These are phyloP conservation scores for Sturnira hondurensis DNA, from an alignment of 2,113 vertebrate species.

Conservation along the genomic window DNA sequence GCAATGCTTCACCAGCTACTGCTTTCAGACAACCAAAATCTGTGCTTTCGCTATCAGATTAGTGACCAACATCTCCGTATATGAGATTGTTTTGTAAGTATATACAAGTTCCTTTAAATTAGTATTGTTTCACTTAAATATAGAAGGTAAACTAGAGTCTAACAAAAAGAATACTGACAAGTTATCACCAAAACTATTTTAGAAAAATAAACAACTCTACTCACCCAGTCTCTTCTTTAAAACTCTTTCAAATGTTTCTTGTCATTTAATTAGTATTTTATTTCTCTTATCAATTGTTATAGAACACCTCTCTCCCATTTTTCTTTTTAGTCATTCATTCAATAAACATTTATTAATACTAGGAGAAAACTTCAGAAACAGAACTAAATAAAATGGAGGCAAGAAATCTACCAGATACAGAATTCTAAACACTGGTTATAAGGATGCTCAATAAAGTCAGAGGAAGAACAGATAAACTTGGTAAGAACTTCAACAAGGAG, in stretches of 20 bases:
- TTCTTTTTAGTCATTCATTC: slow-evolving; percentile 31
- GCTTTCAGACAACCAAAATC: neutral
- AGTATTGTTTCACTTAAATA: slow-evolving; percentile 5
- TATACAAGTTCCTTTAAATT: neutral
- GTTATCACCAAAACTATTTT: neutral
- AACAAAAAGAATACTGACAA: neutral
- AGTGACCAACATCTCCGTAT: neutral
- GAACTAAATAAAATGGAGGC: neutral
- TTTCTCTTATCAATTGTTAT: neutral
- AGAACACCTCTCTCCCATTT: neutral
- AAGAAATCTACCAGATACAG: neutral
- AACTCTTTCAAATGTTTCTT: neutral
- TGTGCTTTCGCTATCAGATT: neutral
- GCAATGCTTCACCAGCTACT: neutral
- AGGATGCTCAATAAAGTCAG: neutral
- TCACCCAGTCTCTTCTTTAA: neutral
- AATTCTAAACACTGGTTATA: neutral
- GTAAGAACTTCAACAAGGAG: neutral
- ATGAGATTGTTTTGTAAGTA: neutral
- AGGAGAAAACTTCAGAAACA: neutral
- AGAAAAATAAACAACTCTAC: neutral
- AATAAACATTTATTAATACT: neutral
- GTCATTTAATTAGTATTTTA: neutral
- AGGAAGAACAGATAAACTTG: neutral
- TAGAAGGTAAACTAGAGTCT: neutral